phyloP scores from a whole-genome alignment of 92 coral and sea anemone genomes.

The Metridium senile region DNA sequence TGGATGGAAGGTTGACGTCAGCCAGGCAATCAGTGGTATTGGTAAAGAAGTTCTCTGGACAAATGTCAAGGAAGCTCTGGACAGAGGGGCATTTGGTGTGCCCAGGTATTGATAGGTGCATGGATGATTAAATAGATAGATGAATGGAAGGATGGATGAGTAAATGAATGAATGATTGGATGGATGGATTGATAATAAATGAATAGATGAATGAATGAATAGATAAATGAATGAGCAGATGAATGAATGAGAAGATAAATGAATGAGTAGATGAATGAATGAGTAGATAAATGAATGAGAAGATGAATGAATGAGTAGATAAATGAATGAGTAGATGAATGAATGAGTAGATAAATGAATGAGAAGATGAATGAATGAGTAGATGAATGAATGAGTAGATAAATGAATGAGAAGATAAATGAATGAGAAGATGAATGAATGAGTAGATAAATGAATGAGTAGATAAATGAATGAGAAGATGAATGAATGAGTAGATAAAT shows the following conservation, averaged over 20 bases:
- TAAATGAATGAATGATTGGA: background rate
- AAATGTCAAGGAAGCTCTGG: conserved; percentile 91
- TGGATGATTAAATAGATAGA: background rate
- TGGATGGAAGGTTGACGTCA: conserved; percentile 85
- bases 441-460: too few species aligned
- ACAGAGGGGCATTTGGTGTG: conserved; percentile 95
- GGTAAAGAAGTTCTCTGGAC: conserved; percentile 77
- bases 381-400: too few species aligned
- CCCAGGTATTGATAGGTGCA: conserved; percentile 64
- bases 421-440: too few species aligned
- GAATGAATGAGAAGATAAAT: background rate
- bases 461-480: too few species aligned
- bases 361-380: background rate
- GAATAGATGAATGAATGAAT: background rate
- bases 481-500: too few species aligned
- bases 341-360: background rate
- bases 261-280: background rate
- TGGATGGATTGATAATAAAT: background rate
- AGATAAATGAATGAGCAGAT: background rate
- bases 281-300: background rate
- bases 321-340: background rate
- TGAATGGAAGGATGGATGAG: background rate
- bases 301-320: background rate
- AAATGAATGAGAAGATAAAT: too few species aligned
- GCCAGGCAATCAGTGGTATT: conserved; percentile 56